Percentiles rank a stretch among this genome's conserved stretches.
phyloP scores from a whole-genome alignment of 2,797 vertebrate species.

The Myotis myotis region DNA sequence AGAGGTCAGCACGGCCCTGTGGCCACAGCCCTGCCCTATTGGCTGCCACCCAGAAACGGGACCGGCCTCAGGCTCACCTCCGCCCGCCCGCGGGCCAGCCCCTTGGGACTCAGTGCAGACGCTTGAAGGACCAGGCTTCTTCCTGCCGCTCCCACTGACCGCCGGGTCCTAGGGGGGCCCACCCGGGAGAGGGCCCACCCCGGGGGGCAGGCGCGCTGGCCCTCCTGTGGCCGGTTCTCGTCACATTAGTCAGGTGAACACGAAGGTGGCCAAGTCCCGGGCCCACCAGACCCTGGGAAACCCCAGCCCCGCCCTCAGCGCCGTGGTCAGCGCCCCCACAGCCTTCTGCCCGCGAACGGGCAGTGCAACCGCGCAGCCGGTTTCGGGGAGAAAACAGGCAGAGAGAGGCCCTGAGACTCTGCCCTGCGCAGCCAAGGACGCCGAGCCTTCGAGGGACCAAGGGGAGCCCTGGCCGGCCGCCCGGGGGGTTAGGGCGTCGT shows the following conservation, averaged over 20 bases:
- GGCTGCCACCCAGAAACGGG: not conserved
- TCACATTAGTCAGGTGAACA: rapidly evolving
- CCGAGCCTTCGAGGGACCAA: not conserved
- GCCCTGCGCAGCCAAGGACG: not conserved
- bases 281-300: not conserved
- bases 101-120: not conserved
- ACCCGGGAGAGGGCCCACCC: rapidly evolving
- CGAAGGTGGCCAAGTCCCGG: rapidly evolving
- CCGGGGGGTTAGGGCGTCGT: too few relatives aligned
- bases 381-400: not conserved
- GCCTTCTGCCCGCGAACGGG: not conserved
- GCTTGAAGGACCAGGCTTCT: too few relatives aligned
- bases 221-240: not conserved
- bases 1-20: not conserved
- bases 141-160: too few relatives aligned
- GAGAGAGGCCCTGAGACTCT: not conserved
- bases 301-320: rapidly evolving
- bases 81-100: not conserved
- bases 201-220: not conserved
- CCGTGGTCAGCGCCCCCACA: rapidly evolving
- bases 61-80: not conserved
- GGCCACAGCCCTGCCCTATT: not conserved
- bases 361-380: rapidly evolving
- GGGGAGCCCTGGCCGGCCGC: too few relatives aligned
- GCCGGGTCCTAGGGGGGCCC: rapidly evolving